Evolutionary conservation across 1,140 invertebrate species (phyloP).

Genomic region (Phthorimaea operculella): DNA sequence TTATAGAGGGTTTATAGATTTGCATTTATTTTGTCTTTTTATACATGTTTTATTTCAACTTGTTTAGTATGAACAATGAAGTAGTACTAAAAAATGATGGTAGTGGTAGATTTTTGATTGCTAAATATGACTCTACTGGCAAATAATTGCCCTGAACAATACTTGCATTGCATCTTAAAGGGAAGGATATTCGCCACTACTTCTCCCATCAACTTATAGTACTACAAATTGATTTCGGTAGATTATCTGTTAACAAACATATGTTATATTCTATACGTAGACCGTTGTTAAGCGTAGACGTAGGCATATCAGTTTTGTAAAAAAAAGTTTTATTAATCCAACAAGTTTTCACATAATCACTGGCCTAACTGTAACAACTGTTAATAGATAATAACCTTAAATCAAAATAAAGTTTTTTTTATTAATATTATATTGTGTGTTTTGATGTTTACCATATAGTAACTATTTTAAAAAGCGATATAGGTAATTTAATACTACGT

Average conservation of each 20-base stretch:
- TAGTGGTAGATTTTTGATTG: slow-evolving; percentile 15
- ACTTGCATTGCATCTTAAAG: too few relatives aligned
- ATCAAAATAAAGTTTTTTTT: slow-evolving; percentile 67
- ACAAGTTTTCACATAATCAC: slow-evolving; percentile 46
- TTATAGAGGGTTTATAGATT: slow-evolving; percentile 58
- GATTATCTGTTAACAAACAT: slow-evolving; percentile 62
- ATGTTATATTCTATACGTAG: slow-evolving; percentile 12
- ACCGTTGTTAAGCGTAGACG: slow-evolving; percentile 27
- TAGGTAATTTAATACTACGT: too few relatives aligned
- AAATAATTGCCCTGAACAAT: too few relatives aligned
- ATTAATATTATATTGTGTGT: slow-evolving; percentile 35
- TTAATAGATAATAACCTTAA: slow-evolving; percentile 68
- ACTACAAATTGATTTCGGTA: slow-evolving; percentile 34
- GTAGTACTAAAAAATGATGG: slow-evolving; percentile 8
- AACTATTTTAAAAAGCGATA: too few relatives aligned
- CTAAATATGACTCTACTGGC: too few relatives aligned
- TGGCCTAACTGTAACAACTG: slow-evolving; percentile 62
- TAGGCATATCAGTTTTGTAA: slow-evolving; percentile 60
- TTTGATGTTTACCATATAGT: too few relatives aligned
- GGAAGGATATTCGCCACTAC: too few relatives aligned
- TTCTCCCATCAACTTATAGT: too few relatives aligned
- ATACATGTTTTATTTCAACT: slow-evolving; percentile 61
- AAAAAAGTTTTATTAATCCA: slow-evolving; percentile 51
- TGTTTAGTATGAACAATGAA: slow-evolving; percentile 32
- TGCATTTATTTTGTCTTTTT: slow-evolving; percentile 67